Conservation (phyloP, 2,797 vertebrate species). For the Aldrovandia affinis region DNA sequence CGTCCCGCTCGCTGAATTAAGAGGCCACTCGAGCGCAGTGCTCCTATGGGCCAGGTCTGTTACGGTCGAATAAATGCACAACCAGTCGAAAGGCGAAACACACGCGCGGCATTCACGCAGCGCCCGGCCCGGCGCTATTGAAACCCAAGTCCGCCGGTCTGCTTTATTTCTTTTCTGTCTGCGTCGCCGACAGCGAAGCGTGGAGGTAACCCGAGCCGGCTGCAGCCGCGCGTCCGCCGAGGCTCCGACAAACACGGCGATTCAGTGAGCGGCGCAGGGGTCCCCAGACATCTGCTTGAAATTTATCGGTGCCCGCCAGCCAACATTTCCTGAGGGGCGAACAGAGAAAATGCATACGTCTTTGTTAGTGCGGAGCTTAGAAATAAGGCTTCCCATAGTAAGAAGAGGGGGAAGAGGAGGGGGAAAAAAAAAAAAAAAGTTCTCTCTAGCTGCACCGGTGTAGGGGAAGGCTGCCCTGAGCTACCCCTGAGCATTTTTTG, state of each 20-base stretch:
- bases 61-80: background rate
- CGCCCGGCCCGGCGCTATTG: background rate
- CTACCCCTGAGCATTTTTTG: conserved; percentile 49
- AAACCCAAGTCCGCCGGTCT: background rate
- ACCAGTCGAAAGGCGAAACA: background rate
- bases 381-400: background rate
- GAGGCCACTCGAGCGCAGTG: background rate
- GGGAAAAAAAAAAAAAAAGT: background rate
- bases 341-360: conserved; percentile 52
- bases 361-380: conserved; percentile 43
- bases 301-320: conserved; percentile 59
- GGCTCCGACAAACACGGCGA: background rate
- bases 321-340: conserved; percentile 56
- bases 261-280: conserved; percentile 13
- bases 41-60: background rate
- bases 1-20: background rate
- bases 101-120: background rate
- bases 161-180: background rate
- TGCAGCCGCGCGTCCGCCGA: background rate
- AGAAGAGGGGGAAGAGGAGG: background rate
- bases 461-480: conserved; percentile 29
- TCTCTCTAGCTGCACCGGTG: background rate
- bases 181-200: background rate
- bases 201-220: background rate
- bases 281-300: conserved; percentile 56